A percentile compares a stretch with the other conserved stretches of the same genome.
These are phyloP conservation scores for Rhynchonema sp. DNA, from an alignment of 2,888 invertebrate genomes.

Conservation along the genomic window DNA sequence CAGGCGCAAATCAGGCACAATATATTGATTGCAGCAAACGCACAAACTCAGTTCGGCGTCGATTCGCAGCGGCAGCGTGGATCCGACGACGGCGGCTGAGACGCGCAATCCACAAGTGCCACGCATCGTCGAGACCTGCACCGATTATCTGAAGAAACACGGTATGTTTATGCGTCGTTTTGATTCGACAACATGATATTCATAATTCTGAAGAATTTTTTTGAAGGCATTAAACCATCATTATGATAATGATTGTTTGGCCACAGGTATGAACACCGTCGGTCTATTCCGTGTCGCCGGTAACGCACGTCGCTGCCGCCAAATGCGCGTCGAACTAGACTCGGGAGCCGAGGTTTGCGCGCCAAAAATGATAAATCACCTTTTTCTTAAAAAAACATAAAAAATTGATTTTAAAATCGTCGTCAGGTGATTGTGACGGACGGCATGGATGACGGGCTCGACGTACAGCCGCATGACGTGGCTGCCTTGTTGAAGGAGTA, in stretches of 20 bases:
- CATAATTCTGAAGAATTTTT: background rate
- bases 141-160: slow-evolving; percentile 30
- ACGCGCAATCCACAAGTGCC: slow-evolving; percentile 28
- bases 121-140: slow-evolving; percentile 29
- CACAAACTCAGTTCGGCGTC: too few species aligned
- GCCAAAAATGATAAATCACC: too few species aligned
- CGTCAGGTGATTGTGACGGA: slow-evolving; percentile 8
- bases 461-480: slow-evolving; percentile 75
- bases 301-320: slow-evolving; percentile 71
- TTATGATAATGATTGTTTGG: too few species aligned
- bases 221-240: background rate
- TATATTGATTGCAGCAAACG: too few species aligned
- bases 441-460: slow-evolving; percentile 33
- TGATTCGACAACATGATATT: background rate
- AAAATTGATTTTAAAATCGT: too few species aligned
- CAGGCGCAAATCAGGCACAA: too few species aligned
- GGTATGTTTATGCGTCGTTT: slow-evolving; percentile 18
- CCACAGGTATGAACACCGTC: slow-evolving; percentile 55
- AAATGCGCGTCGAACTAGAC: slow-evolving; percentile 39
- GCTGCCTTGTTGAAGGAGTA: slow-evolving; percentile 79
- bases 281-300: slow-evolving; percentile 80
- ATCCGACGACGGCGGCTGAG: slow-evolving; percentile 4
- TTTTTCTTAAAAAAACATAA: too few species aligned
- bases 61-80: background rate
- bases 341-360: slow-evolving; percentile 3